These are phyloP conservation scores for Diplogasteroides magnus DNA, from an alignment of 1,140 invertebrate genomes.

Conservation along the genomic window DNA sequence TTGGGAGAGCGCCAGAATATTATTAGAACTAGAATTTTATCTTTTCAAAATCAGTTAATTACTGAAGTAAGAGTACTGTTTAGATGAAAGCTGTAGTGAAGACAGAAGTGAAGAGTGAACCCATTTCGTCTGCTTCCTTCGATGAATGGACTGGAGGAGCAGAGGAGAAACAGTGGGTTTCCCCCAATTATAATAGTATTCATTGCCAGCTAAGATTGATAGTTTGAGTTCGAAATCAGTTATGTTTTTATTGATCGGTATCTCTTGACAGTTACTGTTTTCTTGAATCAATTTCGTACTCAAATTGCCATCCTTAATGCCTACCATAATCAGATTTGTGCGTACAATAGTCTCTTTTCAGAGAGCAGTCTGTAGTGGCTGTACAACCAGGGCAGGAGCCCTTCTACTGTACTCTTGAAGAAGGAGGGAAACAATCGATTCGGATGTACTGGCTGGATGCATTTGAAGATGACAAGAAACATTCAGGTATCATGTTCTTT, in stretches of 20 bases:
- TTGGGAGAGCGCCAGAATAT: not conserved
- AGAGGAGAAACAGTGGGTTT: no score
- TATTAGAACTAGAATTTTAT: not conserved
- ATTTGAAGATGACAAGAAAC: slow-evolving; percentile 28
- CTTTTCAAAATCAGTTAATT: not conserved
- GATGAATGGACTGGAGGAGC: no score
- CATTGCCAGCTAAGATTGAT: no score
- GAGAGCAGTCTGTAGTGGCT: not conserved
- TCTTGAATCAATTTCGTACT: not conserved
- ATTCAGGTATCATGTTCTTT: slow-evolving; percentile 8
- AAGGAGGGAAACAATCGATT: slow-evolving; percentile 9
- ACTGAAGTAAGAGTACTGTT: not conserved
- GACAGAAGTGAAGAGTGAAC: no score
- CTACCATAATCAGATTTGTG: no score
- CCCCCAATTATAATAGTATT: no score
- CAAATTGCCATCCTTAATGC: not conserved
- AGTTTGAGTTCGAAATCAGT: no score
- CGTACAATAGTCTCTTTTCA: no score
- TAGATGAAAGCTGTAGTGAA: slow-evolving; percentile 6
- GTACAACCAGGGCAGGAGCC: slow-evolving; percentile 5
- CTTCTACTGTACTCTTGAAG: slow-evolving; percentile 23
- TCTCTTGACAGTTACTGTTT: not conserved
- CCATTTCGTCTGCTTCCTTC: no score
- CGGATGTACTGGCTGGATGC: slow-evolving; percentile 35
- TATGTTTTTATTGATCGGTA: no score